Evolutionary conservation across 2,888 invertebrate species (phyloP), one percentile per base, ranked within the genome.

Genomic region (Physocephala rufipes): DNA sequence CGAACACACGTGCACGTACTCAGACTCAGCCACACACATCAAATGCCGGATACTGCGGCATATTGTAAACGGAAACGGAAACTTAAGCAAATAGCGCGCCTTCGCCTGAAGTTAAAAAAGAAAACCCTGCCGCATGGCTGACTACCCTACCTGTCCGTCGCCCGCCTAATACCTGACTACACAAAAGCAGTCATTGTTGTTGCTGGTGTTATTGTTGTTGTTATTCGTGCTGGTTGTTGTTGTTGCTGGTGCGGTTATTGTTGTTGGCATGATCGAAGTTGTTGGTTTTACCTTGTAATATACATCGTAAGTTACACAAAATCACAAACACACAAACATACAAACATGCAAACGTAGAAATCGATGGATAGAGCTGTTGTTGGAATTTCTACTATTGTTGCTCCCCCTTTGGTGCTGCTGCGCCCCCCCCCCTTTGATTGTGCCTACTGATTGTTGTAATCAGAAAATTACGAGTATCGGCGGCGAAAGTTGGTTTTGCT

Each of bases 1-100:
- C 43, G 30, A 9, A 45, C 9, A 45, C 45, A 45, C 45, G 15
- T 15, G 15, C 58, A 24, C 21, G 58, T 16, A 58, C n/a, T n/a
- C n/a, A n/a, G n/a, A n/a, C n/a, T n/a, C n/a, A n/a, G n/a, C n/a
- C n/a, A n/a, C 30, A 55, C 66, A 47, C 64, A 66, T 53, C 66
- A 30, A 28, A 28, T 58, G 67, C 45, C 58, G 67, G 67, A 67
- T 45, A 67, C 47, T 28, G 28, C 47, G 67, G 45, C 59, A 67
- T 67, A 67, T 67, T 67, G 67, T n/a, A 67, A 67, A n/a, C 67
- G 67, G 67, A 67, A 67, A 26, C 67, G 67, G 59, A 67, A 67
- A 58, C 67, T 36, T 30, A 58, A 47, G 51, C 66, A 53, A 49
- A 49, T 64, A 64, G 45, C 64, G 64, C 43, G 45, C 43, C 15